Evolutionary conservation across 2,888 invertebrate species (phyloP), one percentile per base, ranked within the genome.

Genomic region (Andrena camellia): DNA sequence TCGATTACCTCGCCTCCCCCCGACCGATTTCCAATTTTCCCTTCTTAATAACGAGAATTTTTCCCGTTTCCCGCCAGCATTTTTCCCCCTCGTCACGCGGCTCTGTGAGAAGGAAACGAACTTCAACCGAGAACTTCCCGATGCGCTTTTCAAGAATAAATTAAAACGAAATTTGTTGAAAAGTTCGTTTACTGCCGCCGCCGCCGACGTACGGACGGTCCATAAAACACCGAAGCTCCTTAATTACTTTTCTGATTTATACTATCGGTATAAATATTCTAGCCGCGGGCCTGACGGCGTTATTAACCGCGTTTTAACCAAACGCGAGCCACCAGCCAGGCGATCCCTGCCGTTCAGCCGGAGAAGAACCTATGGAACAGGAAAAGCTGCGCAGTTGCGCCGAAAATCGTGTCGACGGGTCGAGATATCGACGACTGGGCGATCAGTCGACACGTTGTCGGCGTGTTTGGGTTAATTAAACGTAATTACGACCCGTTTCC

Each of bases 401-500:
- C 54, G 0, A 17, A 5, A 2, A 17, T 42, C 20, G 17, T 29
- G 33, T 17, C 54, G 66, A 60, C 62, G 52, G 29, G 17, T 54
- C 26, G 50, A 8, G 69, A 66, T 66, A 81, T 87, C 85, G 80
- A 81, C 75, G 81, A 81, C 67, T 57, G 42, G 48, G 52, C 74
- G 75, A 83, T 86, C 84, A 73, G 50, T 79, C 79, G 80, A 82
- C 81, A 81, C 78, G 83, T 79, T 85, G 83, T 83, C 79, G 77
- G 77, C 64, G 78, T 70, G 76, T n/a, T 81, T 74, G 54, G 78
- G 83, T 88, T 87, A 90, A 91, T 91, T 90, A 87, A 89, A 90
- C 87, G 83, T 87, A 88, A 90, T 89, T 88, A 84, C 85, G 78
- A 86, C 86, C 87, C 72, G 85, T 89, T 90, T 88, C 86, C 82